phyloP scores from a whole-genome alignment of 2,888 invertebrate species.

The Penaeus monodon region DNA sequence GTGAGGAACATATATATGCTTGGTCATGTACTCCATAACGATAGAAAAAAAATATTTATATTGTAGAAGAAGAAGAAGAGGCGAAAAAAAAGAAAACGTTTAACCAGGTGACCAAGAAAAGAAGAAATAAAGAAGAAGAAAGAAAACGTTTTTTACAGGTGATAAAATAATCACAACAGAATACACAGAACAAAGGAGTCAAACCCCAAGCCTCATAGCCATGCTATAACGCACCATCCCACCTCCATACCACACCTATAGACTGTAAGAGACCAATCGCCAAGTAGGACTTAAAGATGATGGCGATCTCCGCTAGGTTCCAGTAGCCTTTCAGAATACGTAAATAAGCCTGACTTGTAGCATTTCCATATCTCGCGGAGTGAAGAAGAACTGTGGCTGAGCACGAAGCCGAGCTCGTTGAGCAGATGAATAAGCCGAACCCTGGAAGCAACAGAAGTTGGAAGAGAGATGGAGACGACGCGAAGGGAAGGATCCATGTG shows the following conservation, averaged over 20 bases:
- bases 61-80: no score
- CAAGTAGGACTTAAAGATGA: slow-evolving; percentile 24
- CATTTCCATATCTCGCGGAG: slow-evolving; percentile 61
- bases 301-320: slow-evolving; percentile 33
- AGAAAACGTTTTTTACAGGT: no score
- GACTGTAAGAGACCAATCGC: slow-evolving; percentile 28
- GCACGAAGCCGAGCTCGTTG: slow-evolving; percentile 70
- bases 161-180: no score
- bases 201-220: no score
- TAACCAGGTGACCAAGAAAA: no score
- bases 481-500: not conserved
- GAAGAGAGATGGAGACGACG: no score
- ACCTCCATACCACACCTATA: slow-evolving; percentile 2
- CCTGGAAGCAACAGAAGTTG: not conserved
- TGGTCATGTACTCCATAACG: no score
- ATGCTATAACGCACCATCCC: not conserved
- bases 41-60: no score
- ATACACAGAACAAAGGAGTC: no score
- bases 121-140: no score
- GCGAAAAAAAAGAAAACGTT: no score
- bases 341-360: slow-evolving; percentile 3
- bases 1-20: no score
- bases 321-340: slow-evolving; percentile 26
- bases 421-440: slow-evolving; percentile 68
- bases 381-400: slow-evolving; percentile 70